Base-by-base conservation (phyloP, 2,113 vertebrate species). In the Galeopterus variegatus region DNA sequence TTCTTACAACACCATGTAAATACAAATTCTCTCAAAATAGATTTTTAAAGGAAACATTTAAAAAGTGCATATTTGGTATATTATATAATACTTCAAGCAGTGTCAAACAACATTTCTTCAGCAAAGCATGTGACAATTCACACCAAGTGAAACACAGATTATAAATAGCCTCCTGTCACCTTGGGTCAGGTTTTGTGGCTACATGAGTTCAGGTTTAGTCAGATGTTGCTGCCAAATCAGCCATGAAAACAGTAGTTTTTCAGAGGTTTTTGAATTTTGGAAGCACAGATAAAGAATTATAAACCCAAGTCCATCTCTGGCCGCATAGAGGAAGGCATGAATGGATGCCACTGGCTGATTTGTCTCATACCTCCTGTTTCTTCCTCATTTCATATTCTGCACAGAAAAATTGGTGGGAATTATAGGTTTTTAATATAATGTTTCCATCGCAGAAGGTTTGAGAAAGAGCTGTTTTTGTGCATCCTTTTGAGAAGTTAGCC, bases 71-170 rank as follows among this genome's bases (percentile, higher is more conserved):
- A 33, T 83, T 45, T 9, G 6, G 1, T 36, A 14, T 85, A 56
- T 81, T 80, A 86, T 79, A 36, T 75, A 90, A 80, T 45, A 87
- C 12, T 41, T 21, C 13, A 67, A 72, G 45, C 1, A 15, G 6
- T 77, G 33, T 82, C 23, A 70, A 93, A 72, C 52, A 73, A 50
- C 73, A 83, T 70, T 95, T 93, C 81, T 96, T 81, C 28, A 76
- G 81, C 26, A 60, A 96, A 81, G 33, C 1, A 0, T 75, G 72
- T 84, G 69, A 73, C 64, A 52, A 56, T 75, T 96, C 58, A 83
- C 33, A 83, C 36, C 41, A n/a, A 87, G 64, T 33, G 45, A 93
- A 89, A 62, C 12, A 24, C n/a, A 75, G 64, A 11, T 86, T 94
- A 79, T 90, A 94, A 94, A 93, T 73, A 84, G 92, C 52, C 28